A percentile compares a stretch with the other conserved stretches of the same genome.
These are phyloP conservation scores for Papilio polyxenes DNA, from an alignment of 1,140 invertebrate genomes.

Conservation along the genomic window DNA sequence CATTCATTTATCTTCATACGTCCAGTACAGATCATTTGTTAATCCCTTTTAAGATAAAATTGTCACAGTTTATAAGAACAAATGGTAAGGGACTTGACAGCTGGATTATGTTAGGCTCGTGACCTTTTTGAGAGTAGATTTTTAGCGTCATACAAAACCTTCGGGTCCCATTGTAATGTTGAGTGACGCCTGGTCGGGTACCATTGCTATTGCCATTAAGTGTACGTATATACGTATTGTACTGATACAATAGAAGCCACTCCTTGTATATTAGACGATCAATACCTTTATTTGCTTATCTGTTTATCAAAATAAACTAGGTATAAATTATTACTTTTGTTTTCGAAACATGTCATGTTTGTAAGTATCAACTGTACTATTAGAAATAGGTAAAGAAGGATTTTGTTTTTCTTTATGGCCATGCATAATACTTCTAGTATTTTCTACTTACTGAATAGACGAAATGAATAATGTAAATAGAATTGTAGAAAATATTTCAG, in stretches of 20 bases:
- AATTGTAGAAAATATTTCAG: too few species aligned
- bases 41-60: constrained; percentile 24
- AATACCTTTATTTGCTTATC: background rate
- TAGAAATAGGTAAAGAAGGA: background rate
- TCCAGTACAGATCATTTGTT: constrained; percentile 20
- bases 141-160: constrained; percentile 36
- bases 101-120: constrained; percentile 38
- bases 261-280: background rate
- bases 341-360: background rate
- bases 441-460: too few species aligned
- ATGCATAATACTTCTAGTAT: too few species aligned
- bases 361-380: background rate
- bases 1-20: constrained; percentile 4
- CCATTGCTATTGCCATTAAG: constrained; percentile 23
- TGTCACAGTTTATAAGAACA: constrained; percentile 3
- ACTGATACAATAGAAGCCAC: constrained; percentile 26
- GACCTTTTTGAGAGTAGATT: constrained; percentile 48
- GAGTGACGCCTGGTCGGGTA: constrained; percentile 44
- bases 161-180: constrained; percentile 43
- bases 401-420: too few species aligned
- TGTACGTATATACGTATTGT: constrained; percentile 34
- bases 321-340: background rate
- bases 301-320: background rate
- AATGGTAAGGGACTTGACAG: constrained; percentile 25
- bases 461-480: too few species aligned